Evolutionary conservation across 2,888 invertebrate genomes (phyloP).

Genomic region (Linnaemya tessellans): DNA sequence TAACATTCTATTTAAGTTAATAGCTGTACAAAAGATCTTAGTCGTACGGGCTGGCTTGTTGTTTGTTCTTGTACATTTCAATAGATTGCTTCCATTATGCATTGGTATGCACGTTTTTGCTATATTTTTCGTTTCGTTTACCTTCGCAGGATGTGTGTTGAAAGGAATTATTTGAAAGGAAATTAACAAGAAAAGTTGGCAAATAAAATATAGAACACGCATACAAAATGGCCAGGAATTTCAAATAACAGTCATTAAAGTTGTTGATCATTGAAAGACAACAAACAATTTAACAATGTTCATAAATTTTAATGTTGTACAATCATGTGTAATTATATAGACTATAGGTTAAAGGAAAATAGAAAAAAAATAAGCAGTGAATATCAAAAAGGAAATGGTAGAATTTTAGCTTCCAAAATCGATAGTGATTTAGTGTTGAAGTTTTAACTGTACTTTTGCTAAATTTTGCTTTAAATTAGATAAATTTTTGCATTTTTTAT

Average conservation of each 20-base stretch:
- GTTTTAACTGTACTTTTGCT: neutral
- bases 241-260: slow-evolving; percentile 65
- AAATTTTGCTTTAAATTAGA: too few species aligned
- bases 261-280: slow-evolving; percentile 51
- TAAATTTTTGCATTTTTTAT: too few species aligned
- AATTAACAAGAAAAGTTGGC: slow-evolving; percentile 28
- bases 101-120: slow-evolving; percentile 28
- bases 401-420: neutral
- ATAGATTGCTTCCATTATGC: slow-evolving; percentile 11
- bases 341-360: neutral
- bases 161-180: slow-evolving; percentile 49
- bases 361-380: neutral
- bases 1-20: slow-evolving; percentile 5
- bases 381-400: neutral
- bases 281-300: slow-evolving; percentile 41
- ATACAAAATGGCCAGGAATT: slow-evolving; percentile 51
- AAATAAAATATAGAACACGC: slow-evolving; percentile 21
- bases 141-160: slow-evolving; percentile 21
- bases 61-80: neutral
- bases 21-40: neutral
- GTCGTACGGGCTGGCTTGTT: slow-evolving; percentile 26
- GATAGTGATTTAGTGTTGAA: neutral
- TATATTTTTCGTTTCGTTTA: neutral
- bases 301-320: slow-evolving; percentile 46
- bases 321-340: neutral